These are phyloP conservation scores for Stomatorhinus walkeri DNA, from an alignment of 2,797 vertebrate genomes.

Conservation along the genomic window DNA sequence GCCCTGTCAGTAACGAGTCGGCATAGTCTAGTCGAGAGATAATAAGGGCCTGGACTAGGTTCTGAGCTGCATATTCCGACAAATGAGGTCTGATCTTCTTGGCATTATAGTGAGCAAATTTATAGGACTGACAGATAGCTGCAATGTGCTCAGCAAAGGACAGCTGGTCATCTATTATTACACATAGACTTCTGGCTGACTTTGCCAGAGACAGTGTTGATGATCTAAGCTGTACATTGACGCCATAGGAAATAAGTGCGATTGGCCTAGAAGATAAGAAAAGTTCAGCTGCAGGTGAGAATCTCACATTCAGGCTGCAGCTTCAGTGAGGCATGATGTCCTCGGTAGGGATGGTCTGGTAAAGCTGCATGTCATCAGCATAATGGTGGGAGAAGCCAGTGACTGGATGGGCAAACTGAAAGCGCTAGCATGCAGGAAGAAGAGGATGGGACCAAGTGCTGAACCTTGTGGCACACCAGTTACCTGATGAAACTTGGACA, in stretches of 20 bases:
- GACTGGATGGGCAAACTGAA: not conserved
- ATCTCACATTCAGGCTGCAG: not conserved
- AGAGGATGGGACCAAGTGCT: not conserved
- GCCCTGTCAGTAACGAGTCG: not conserved
- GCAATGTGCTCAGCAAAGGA: not conserved
- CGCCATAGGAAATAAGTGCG: not conserved
- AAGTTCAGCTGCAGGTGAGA: not conserved
- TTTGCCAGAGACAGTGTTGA: not conserved
- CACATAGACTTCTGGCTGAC: not conserved
- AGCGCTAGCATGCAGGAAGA: not conserved
- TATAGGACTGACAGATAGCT: not conserved
- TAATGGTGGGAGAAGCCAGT: not conserved
- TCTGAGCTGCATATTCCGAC: not conserved
- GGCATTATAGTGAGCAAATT: not conserved
- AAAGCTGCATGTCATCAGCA: not conserved
- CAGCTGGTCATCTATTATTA: slow-evolving; percentile 3
- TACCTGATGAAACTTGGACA: not conserved
- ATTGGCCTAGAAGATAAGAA: not conserved
- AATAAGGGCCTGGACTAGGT: not conserved
- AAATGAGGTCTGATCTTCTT: not conserved
- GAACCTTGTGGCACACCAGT: not conserved
- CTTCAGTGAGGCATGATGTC: not conserved
- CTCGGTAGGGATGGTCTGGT: not conserved
- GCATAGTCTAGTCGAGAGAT: not conserved
- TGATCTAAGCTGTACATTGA: not conserved